These are phyloP conservation scores for Camelus bactrianus DNA, from an alignment of 2,113 vertebrate species.

Conservation along the genomic window DNA sequence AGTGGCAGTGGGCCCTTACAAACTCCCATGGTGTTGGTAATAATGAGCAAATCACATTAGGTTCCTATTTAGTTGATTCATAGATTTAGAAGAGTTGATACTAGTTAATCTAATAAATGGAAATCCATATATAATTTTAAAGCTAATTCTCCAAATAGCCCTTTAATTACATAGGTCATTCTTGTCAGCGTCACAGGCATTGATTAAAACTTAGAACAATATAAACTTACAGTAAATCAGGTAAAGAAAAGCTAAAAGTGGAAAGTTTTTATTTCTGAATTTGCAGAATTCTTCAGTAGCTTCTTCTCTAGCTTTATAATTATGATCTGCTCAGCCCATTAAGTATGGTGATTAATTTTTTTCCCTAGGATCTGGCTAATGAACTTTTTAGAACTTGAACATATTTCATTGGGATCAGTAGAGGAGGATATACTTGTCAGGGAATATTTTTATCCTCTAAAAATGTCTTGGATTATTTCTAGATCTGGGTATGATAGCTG, in stretches of 20 bases:
- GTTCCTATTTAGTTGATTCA: background rate
- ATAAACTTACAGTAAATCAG: background rate
- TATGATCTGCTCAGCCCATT: background rate
- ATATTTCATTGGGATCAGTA: background rate
- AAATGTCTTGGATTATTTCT: conserved; percentile 34
- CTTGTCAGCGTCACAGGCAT: background rate
- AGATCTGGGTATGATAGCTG: background rate
- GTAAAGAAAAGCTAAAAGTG: background rate
- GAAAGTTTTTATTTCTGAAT: conserved; percentile 19
- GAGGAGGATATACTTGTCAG: background rate
- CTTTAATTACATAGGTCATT: background rate
- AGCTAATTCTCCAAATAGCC: background rate
- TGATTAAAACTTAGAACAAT: background rate
- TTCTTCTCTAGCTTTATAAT: conserved; percentile 17
- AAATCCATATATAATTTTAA: background rate
- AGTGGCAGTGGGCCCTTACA: background rate
- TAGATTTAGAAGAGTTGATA: background rate
- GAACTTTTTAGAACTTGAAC: background rate
- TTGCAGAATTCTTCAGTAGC: background rate
- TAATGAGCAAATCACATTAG: background rate
- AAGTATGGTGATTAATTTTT: background rate
- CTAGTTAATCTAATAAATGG: background rate
- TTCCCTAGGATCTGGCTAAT: background rate
- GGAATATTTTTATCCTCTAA: background rate
- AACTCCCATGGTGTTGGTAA: background rate